Percentiles rank a stretch among this genome's conserved stretches.
These are phyloP conservation scores for Muntiacus muntjak DNA, from an alignment of 2,113 vertebrate species.

Conservation along the genomic window DNA sequence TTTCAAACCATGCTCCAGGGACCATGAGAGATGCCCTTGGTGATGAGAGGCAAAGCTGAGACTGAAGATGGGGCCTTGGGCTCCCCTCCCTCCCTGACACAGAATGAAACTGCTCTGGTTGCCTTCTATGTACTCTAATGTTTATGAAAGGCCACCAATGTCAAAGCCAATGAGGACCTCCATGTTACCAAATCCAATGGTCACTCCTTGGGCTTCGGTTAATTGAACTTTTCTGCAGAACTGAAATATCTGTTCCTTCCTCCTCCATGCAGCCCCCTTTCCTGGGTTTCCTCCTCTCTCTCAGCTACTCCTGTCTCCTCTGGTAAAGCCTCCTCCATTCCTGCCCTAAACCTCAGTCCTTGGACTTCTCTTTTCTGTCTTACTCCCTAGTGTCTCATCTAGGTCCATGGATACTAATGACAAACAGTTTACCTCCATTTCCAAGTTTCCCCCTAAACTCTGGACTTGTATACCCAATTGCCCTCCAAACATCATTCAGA, in stretches of 20 bases:
- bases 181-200: background rate
- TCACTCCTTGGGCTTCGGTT: background rate
- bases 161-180: background rate
- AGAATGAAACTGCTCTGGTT: background rate
- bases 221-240: background rate
- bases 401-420: background rate
- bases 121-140: background rate
- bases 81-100: background rate
- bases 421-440: background rate
- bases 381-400: background rate
- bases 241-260: background rate
- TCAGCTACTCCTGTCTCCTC: background rate
- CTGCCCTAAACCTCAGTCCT: background rate
- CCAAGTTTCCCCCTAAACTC: background rate
- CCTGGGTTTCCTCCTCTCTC: background rate
- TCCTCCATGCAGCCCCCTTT: background rate
- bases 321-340: background rate
- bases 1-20: background rate
- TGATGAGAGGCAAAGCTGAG: background rate
- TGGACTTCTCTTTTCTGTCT: background rate
- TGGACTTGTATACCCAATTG: background rate
- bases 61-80: background rate
- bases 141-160: background rate
- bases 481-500: background rate
- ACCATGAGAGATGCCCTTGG: too few species aligned